A percentile compares a stretch with the other conserved stretches of the same genome.
phyloP scores from a whole-genome alignment of 1,140 invertebrate genomes.

The Leptopilina boulardi region DNA sequence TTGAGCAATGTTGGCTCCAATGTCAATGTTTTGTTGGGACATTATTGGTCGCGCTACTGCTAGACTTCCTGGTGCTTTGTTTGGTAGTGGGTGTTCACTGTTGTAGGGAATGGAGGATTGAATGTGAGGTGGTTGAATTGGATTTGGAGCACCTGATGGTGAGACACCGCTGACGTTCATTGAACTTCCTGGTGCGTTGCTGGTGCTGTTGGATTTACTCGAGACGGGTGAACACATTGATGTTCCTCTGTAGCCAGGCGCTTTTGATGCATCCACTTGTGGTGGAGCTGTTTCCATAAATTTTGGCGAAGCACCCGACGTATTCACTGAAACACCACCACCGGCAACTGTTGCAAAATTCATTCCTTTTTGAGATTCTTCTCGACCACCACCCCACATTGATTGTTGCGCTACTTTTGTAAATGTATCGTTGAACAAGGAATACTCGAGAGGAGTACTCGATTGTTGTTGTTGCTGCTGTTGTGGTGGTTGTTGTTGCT shows the following conservation, averaged over 20 bases:
- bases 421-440: constrained; percentile 86
- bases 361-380: constrained; percentile 81
- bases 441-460: constrained; percentile 81
- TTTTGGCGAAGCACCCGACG: constrained; percentile 68
- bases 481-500: constrained; percentile 55
- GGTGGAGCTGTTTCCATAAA: constrained; percentile 79
- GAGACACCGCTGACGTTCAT: constrained; percentile 58
- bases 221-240: constrained; percentile 85
- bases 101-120: constrained; percentile 64
- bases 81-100: constrained; percentile 61
- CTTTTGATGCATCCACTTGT: constrained; percentile 86
- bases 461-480: constrained; percentile 55
- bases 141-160: constrained; percentile 63
- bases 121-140: constrained; percentile 65
- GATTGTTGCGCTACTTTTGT: constrained; percentile 80
- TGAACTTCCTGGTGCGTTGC: constrained; percentile 53
- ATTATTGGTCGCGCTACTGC: constrained; percentile 69
- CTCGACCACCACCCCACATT: constrained; percentile 80
- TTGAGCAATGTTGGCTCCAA: constrained; percentile 59
- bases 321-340: constrained; percentile 75
- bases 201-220: constrained; percentile 79
- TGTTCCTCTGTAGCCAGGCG: constrained; percentile 86
- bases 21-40: constrained; percentile 65
- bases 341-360: constrained; percentile 87
- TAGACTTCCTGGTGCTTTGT: constrained; percentile 67